phyloP scores from a whole-genome alignment of 1,140 invertebrate species.

The Temnothorax longispinosus region DNA sequence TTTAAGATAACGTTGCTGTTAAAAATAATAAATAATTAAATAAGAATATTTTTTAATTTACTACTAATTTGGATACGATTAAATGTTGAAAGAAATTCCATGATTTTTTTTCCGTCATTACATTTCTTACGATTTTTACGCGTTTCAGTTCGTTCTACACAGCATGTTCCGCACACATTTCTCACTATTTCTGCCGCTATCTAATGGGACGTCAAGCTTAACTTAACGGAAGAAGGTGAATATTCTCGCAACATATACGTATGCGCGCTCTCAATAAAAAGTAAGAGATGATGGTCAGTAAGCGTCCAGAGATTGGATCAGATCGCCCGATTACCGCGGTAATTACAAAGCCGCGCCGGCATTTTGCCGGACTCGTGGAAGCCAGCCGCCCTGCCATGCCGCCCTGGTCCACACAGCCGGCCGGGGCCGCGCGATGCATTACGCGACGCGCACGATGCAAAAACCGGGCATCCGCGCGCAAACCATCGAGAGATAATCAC shows the following conservation, averaged over 20 bases:
- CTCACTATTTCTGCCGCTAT: background rate
- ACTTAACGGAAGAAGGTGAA: background rate
- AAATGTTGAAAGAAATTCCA: background rate
- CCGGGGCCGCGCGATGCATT: slow-evolving; percentile 65
- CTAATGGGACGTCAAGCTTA: background rate
- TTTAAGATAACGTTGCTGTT: background rate
- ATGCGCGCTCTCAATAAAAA: slow-evolving; percentile 8
- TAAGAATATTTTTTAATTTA: background rate
- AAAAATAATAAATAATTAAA: background rate
- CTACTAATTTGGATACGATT: background rate
- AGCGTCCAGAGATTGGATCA: slow-evolving; percentile 5
- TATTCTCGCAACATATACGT: background rate
- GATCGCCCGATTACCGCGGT: slow-evolving; percentile 45
- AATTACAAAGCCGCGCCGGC: slow-evolving; percentile 70
- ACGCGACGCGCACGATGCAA: slow-evolving; percentile 56
- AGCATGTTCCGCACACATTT: too few species aligned
- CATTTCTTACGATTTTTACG: background rate
- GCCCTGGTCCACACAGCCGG: slow-evolving; percentile 44
- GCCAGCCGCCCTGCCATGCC: background rate
- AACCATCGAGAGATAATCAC: slow-evolving; percentile 75
- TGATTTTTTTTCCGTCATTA: background rate
- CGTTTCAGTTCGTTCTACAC: background rate
- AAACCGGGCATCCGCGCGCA: slow-evolving; percentile 70
- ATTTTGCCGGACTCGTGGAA: slow-evolving; percentile 60
- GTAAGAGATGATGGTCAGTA: background rate